A percentile compares a stretch with the other conserved stretches of the same genome.
phyloP scores from a whole-genome alignment of 1,140 invertebrate genomes.

The Himalopsyche phryganea region DNA sequence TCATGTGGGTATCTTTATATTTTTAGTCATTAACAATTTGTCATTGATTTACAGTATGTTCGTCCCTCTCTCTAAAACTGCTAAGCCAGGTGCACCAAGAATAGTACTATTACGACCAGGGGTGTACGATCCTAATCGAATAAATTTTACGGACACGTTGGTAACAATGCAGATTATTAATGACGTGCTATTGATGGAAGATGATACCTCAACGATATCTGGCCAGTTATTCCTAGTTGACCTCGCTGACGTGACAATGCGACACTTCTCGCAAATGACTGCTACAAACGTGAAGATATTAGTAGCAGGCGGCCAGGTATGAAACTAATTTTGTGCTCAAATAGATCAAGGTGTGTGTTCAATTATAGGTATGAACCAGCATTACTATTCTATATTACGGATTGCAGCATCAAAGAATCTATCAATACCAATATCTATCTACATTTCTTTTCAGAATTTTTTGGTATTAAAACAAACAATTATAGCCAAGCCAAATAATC shows the following conservation, averaged over 20 bases:
- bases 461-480: too few relatives aligned
- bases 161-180: conserved; percentile 36
- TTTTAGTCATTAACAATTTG: too few relatives aligned
- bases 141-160: conserved; percentile 38
- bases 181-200: conserved; percentile 34
- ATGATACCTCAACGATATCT: conserved; percentile 39
- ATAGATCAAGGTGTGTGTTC: too few relatives aligned
- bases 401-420: too few relatives aligned
- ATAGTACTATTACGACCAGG: conserved; percentile 49
- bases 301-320: conserved; percentile 48
- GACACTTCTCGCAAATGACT: conserved; percentile 49
- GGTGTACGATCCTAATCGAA: conserved; percentile 43
- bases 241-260: conserved; percentile 40
- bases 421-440: too few relatives aligned
- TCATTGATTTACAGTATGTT: conserved; percentile 1
- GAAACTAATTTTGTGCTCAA: too few relatives aligned
- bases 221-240: conserved; percentile 41
- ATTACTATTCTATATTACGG: too few relatives aligned
- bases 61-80: conserved; percentile 36
- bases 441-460: too few relatives aligned
- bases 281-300: conserved; percentile 53
- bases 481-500: too few relatives aligned
- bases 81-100: conserved; percentile 43
- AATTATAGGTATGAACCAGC: too few relatives aligned
- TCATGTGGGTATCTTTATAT: too few relatives aligned